Conservation (phyloP, 2,113 vertebrate species). For the Panurus biarmicus region DNA sequence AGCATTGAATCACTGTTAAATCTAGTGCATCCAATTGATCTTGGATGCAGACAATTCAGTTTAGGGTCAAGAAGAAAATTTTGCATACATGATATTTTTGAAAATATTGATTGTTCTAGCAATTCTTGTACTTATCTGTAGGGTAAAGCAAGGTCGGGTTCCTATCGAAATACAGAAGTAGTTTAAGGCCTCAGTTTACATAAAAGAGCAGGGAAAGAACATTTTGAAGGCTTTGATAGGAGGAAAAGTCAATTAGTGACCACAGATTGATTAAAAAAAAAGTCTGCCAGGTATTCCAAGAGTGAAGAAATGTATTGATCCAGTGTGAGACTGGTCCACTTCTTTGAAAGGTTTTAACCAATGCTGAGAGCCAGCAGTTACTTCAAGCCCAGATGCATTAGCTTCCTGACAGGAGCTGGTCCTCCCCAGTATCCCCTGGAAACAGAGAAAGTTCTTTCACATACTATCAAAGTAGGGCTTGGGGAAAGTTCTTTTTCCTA, state of each 20-base stretch:
- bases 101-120: not conserved
- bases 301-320: not conserved
- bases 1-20: not conserved
- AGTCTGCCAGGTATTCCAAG: not conserved
- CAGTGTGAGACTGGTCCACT: not conserved
- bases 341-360: not conserved
- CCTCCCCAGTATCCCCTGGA: conserved; percentile 93
- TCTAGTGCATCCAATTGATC: not conserved
- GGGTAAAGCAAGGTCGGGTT: not conserved
- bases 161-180: not conserved
- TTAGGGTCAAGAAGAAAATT: not conserved
- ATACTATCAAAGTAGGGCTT: rapidly evolving
- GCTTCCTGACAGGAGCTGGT: conserved; percentile 84
- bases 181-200: not conserved
- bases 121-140: not conserved
- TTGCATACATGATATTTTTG: not conserved
- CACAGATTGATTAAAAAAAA: not conserved
- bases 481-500: rapidly evolving
- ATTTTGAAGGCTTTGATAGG: not conserved
- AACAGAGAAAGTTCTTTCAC: not conserved
- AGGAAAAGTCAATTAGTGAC: not conserved
- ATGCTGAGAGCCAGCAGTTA: not conserved
- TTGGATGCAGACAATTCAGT: not conserved
- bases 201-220: not conserved
- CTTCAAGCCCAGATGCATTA: conserved; percentile 89